Conservation (phyloP, 2,797 vertebrate genomes). For the Intellagama lesueurii region DNA sequence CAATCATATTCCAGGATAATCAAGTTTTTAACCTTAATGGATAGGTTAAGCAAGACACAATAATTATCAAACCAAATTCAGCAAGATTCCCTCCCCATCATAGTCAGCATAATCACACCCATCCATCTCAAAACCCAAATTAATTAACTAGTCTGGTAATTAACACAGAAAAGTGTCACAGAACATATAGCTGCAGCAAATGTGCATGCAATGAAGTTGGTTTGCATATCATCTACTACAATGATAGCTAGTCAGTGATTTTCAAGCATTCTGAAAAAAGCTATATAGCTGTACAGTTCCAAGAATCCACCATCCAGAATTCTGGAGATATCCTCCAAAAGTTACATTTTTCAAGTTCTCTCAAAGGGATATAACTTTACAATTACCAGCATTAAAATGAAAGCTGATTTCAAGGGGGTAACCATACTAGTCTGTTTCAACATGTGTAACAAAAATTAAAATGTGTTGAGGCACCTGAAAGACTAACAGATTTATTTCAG, state of each 20-base stretch:
- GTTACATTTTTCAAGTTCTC: too few species aligned
- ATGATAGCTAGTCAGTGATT: background rate
- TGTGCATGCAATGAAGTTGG: background rate
- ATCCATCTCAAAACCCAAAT: background rate
- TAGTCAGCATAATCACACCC: background rate
- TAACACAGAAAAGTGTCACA: background rate
- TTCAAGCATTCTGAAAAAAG: background rate
- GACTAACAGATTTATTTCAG: too few species aligned
- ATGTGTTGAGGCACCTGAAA: background rate
- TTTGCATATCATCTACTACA: conserved; percentile 7
- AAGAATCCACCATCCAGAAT: too few species aligned
- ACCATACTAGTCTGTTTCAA: too few species aligned
- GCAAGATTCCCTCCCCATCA: background rate
- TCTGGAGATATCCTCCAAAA: too few species aligned
- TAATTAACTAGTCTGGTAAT: background rate
- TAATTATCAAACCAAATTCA: conserved; percentile 7
- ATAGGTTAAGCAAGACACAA: background rate
- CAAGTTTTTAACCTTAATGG: background rate
- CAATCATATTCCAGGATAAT: background rate
- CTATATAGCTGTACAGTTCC: too few species aligned
- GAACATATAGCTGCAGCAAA: background rate
- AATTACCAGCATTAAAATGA: background rate
- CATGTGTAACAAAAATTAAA: too few species aligned
- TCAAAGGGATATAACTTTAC: background rate
- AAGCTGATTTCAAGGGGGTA: background rate